Base-by-base conservation (phyloP, 2,888 invertebrate species). In the Hyppa rectilinea region DNA sequence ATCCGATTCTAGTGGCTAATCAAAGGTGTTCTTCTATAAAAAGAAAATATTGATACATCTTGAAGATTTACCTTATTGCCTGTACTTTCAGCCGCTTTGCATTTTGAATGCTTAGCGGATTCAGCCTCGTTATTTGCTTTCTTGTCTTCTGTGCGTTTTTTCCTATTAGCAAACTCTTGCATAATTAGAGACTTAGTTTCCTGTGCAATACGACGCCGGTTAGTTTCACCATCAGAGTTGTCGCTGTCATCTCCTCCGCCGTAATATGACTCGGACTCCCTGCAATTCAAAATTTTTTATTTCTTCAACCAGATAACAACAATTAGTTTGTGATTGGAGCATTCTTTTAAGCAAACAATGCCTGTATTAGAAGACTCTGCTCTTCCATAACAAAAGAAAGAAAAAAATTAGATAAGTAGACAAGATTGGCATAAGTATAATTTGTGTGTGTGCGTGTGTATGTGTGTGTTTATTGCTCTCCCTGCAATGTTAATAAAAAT, bases 161-260 rank as follows among this genome's bases (percentile, higher is more conserved):
- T 97, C 60, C 98, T 96, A 65, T 97, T 93, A 40, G 97, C 97
- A 88, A 99, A 98, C 90, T 99, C 98, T 88, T 98, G 96, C 83
- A 97, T 94, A 69, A 99, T 98, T 23, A 98, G 96, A 52, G 97
- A 96, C 75, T 95, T 96, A 23, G 97, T 96, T 86, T 98, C 97
- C 85, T 97, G 96, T 84, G 97, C 96, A 43, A 97, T 96, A 77
- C 94, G 93, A 76, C 95, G 92, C 1, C 92, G 89, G 52, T 71
- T 88, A 55, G 93, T 87, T 69, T 94, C 94, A 36, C 90, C 91
- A 65, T 94, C 95, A 36, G 94, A 96, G 55, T 89, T 93, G 20
- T 88, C 94, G 75, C 92, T 93, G 61, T 89, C 93, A 53, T 92
- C 93, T 20, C 92, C 92, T 10, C 63, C 79, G n/a, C 88, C 93